Conservation (phyloP, 1,140 invertebrate genomes). For the Bombus sylvicola region DNA sequence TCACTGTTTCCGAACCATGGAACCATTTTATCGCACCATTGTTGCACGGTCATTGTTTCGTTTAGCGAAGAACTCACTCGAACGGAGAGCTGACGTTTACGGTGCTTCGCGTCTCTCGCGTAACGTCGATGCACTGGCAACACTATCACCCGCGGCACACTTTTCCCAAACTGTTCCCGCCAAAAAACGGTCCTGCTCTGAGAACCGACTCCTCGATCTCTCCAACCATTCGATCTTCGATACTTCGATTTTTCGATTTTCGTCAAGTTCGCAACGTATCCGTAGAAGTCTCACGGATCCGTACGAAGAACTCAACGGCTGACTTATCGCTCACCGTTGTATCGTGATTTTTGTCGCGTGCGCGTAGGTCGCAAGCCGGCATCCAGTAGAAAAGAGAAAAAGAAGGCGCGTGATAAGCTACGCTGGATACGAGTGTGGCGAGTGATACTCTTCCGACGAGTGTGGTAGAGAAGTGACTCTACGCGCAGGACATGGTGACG, state of each 20-base stretch:
- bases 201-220: no score
- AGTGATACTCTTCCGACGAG: constrained; percentile 74
- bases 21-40: background rate
- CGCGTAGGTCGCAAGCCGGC: background rate
- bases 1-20: background rate
- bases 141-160: constrained; percentile 30
- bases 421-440: constrained; percentile 67
- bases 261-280: no score
- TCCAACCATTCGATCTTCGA: background rate
- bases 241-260: background rate
- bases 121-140: constrained; percentile 2
- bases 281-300: background rate
- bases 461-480: constrained; percentile 8
- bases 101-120: background rate
- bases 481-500: constrained; percentile 68
- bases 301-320: background rate
- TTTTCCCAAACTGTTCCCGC: constrained; percentile 38
- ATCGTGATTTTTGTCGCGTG: background rate
- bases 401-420: constrained; percentile 38
- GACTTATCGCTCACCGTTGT: background rate
- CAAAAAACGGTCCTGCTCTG: constrained; percentile 26
- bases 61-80: background rate
- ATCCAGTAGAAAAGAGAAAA: constrained; percentile 30
- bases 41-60: no score
- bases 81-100: no score